A percentile compares a stretch with the other conserved stretches of the same genome.
Conservation (phyloP, 2,888 invertebrate genomes). For the Drosophila colorata region DNA sequence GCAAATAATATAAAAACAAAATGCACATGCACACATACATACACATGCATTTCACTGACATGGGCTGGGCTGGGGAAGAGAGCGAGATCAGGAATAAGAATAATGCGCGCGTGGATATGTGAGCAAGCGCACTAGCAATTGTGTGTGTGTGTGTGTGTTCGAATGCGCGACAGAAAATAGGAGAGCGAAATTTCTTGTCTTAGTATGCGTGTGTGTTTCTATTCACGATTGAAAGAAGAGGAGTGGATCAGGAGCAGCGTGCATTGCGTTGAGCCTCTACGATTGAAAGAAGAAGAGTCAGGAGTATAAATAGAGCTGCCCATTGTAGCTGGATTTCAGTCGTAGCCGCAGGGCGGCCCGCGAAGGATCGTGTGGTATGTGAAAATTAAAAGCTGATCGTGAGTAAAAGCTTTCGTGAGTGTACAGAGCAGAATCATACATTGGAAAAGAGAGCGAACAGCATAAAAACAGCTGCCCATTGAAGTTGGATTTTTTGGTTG, state of each 20-base stretch:
- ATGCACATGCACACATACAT: neutral
- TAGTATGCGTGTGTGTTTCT: neutral
- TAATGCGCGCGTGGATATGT: neutral
- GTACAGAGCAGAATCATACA: no score
- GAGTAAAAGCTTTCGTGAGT: no score
- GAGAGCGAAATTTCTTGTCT: neutral
- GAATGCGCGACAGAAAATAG: no score
- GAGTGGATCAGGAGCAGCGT: neutral
- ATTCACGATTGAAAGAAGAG: neutral
- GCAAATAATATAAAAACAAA: neutral
- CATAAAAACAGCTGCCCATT: no score
- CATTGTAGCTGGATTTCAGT: neutral
- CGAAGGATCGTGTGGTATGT: neutral
- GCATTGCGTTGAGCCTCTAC: neutral
- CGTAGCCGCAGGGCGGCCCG: neutral
- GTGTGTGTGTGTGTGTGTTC: no score
- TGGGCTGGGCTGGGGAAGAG: no score
- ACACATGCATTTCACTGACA: neutral
- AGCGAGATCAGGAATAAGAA: neutral
- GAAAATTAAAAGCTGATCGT: neutral
- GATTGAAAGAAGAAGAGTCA: neutral
- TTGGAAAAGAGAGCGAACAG: no score
- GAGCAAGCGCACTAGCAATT: neutral
- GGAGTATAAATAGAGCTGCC: neutral
- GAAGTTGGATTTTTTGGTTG: no score